Evolutionary conservation across 2,113 vertebrate species (phyloP), one percentile per base, ranked within the genome.

Genomic region (Labeo catla): DNA sequence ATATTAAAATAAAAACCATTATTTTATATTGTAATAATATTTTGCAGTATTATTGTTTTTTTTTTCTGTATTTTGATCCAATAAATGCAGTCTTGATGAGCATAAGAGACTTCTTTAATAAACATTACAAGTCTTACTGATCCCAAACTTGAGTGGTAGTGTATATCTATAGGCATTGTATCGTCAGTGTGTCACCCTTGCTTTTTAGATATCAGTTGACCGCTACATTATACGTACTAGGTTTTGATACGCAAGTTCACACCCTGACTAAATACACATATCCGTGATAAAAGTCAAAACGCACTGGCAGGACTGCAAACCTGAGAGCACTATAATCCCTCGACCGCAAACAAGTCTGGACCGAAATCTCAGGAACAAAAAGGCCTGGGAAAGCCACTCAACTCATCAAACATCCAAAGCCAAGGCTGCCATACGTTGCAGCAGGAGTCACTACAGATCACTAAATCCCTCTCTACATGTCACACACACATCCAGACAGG

Each of bases 401-500:
- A 76, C 43, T 12, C 36, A 1, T 74, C 73, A n/a, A 76, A 74
- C 49, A 52, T n/a, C 28, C 50, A 57, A 57, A 54, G 49, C 49
- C 49, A 77, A 16, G 50, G 28, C 76, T 21, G 23, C 8, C 13
- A 28, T 11, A 19, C 23, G 19, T 0, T 10, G 16, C 28, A 39
- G 28, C 50, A 39, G 28, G 11, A 39, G 23, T 82, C 80, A 66
- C 80, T 45, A 36, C 61, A 68, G 45, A 66, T 52, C 80, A 12
- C 43, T 81, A 50, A 47, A 49, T 16, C 61, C 16, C 61, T 2
- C 36, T 63, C 39, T 61, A 54, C 4, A 6, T 80, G 19, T 23
- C n/a, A 66, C 61, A 81, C 43, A 87, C 39, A 39, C 39, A 39
- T 23, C n/a, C 66, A 76, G 52, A 87, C 83, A 87, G 80, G 76